phyloP scores from a whole-genome alignment of 2,888 invertebrate genomes.

The Rhagophthalmus giganteus region DNA sequence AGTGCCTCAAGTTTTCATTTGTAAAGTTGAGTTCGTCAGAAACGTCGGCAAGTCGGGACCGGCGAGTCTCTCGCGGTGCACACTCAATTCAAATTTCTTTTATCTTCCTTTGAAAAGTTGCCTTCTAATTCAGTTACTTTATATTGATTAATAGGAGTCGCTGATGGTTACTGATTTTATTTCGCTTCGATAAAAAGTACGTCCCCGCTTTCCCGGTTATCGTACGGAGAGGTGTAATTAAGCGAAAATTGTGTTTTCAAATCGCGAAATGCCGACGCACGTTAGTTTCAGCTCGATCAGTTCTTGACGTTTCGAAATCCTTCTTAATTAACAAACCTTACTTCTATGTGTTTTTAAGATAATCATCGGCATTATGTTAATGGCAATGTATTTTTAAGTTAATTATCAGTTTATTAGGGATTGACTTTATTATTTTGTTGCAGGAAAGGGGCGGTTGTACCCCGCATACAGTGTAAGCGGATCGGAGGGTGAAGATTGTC shows the following conservation, averaged over 20 bases:
- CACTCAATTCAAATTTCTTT: slow-evolving; percentile 34
- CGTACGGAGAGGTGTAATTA: slow-evolving; percentile 13
- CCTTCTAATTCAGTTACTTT: slow-evolving; percentile 36
- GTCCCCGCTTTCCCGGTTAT: slow-evolving; percentile 1
- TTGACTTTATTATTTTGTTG: slow-evolving; percentile 41
- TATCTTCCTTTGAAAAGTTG: slow-evolving; percentile 30
- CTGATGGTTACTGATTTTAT: slow-evolving; percentile 16
- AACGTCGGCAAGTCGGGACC: slow-evolving; percentile 6
- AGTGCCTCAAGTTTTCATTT: slow-evolving; percentile 31
- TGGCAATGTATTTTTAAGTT: not conserved
- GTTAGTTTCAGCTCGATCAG: slow-evolving; percentile 13
- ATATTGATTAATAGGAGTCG: slow-evolving; percentile 35
- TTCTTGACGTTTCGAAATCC: no score
- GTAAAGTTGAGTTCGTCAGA: slow-evolving; percentile 17
- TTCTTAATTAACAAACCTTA: no score
- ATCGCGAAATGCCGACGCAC: slow-evolving; percentile 4
- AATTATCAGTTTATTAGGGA: not conserved
- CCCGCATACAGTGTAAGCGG: slow-evolving; percentile 79
- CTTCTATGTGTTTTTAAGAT: no score
- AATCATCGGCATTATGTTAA: no score
- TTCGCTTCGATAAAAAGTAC: slow-evolving; percentile 12
- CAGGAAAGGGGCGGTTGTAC: slow-evolving; percentile 81
- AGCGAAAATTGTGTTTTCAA: slow-evolving; percentile 13
- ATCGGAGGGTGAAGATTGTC: slow-evolving; percentile 69
- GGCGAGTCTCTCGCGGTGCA: slow-evolving; percentile 10